A percentile compares a stretch with the other conserved stretches of the same genome.
phyloP scores from a whole-genome alignment of 2,797 vertebrate genomes.

The Helicolenus hilgendorfi region DNA sequence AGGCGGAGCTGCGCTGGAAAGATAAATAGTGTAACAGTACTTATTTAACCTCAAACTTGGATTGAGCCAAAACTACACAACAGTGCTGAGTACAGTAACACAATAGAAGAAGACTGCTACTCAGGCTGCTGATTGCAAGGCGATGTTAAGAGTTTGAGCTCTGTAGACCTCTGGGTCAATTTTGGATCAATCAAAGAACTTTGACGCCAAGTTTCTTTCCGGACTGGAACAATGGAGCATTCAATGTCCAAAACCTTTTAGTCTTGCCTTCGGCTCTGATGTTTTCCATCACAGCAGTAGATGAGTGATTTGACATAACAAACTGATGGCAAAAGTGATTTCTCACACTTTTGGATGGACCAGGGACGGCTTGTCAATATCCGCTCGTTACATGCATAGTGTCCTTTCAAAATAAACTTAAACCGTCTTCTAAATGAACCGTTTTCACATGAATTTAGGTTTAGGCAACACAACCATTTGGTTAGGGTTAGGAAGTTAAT shows the following conservation, averaged over 20 bases:
- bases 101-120: background rate
- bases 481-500: too few species aligned
- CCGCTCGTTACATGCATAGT: too few species aligned
- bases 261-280: background rate
- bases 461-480: background rate
- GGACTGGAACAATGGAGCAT: background rate
- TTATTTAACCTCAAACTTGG: slow-evolving; percentile 6
- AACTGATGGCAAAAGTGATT: background rate
- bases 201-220: background rate
- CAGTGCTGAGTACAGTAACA: background rate
- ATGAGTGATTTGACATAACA: background rate
- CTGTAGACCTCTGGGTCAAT: background rate
- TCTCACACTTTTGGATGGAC: background rate
- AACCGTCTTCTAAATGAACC: too few species aligned
- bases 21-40: background rate
- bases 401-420: too few species aligned
- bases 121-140: background rate
- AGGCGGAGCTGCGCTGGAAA: background rate
- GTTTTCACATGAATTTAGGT: background rate
- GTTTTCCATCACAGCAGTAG: background rate
- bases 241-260: background rate
- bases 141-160: background rate
- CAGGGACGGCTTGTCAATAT: background rate
- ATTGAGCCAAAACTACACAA: background rate
- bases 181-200: background rate